Evolutionary conservation across 2,113 vertebrate genomes (phyloP), one percentile per base, ranked within the genome.

Genomic region (Myrmecophaga tridactyla): DNA sequence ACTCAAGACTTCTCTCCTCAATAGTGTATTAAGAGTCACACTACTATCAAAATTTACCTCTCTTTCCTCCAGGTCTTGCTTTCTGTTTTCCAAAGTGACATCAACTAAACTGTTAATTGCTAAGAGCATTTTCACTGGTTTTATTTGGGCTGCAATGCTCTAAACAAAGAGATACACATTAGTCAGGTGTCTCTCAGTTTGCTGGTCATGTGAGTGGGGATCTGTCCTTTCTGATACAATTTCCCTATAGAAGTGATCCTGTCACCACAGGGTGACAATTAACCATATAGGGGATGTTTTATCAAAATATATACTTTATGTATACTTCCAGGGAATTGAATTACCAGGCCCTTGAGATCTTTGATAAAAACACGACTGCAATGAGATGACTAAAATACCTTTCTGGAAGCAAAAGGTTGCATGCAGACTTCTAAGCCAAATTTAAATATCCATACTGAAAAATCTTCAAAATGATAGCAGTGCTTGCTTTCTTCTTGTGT

Each of bases 341-440:
- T 62, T 67, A 88, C 14, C 21, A 80, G 27, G 7, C 0, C 46
- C 6, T 76, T 84, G 48, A 69, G n/a, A 80, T 18, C 21, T 15
- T 83, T 48, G 63, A 95, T 86, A 81, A 96, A 93, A 93, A 34
- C 29, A 41, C 18, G 76, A 39, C 3, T 92, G 11, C 15, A 78
- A 18, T 39, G 29, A 4, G 1, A 36, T 82, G 17, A 83, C 70
- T 70, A 77, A 96, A 92, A 87, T 2, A 46, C 0, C 23, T 90
- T 46, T 43, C 94, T 75, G 62, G 92, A 93, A 93, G 27, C 60
- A 77, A 84, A 89, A 62, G 1, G 12, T 58, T 46, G 3, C 21
- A 21, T 3, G 21, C 11, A 86, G 60, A 51, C 31, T 43, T 4
- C 3, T 41, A 18, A 9, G 2, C 17, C 20, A 48, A 88, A n/a